Evolutionary conservation across 1,140 invertebrate species (phyloP).

Genomic region (Leptinotarsa lineolata): DNA sequence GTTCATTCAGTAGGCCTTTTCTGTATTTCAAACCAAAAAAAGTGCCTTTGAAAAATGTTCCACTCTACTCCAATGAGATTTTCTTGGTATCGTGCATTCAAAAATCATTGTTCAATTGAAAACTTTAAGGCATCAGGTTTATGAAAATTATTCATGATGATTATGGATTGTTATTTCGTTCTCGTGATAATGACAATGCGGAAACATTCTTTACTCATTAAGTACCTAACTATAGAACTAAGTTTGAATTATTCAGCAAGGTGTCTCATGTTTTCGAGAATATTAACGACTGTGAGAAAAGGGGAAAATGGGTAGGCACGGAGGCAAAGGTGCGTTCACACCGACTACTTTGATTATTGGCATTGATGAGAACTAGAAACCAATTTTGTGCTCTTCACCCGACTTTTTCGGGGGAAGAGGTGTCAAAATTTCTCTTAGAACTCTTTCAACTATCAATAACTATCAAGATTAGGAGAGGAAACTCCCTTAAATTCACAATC

Average conservation of each 20-base stretch:
- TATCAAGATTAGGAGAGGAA: too few relatives aligned
- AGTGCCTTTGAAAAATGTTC: too few relatives aligned
- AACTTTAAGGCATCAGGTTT: neutral
- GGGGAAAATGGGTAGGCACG: neutral
- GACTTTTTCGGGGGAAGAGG: too few relatives aligned
- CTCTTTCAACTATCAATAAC: too few relatives aligned
- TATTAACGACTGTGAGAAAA: neutral
- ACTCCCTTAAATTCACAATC: too few relatives aligned
- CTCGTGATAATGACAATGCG: slow-evolving; percentile 2
- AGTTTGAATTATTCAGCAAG: slow-evolving; percentile 3
- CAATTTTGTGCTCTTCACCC: too few relatives aligned
- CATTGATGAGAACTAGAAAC: too few relatives aligned
- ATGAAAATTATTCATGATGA: slow-evolving; percentile 1
- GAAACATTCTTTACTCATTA: slow-evolving; percentile 3
- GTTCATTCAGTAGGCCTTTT: too few relatives aligned
- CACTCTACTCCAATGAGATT: neutral
- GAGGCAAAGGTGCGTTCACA: neutral
- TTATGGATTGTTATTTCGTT: neutral
- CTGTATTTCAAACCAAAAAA: too few relatives aligned
- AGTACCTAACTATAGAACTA: neutral
- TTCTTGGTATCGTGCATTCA: neutral
- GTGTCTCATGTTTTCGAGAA: neutral
- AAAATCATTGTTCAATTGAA: neutral
- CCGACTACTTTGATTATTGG: too few relatives aligned
- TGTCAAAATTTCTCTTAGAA: too few relatives aligned